Percentiles rank a stretch among this genome's conserved stretches.
phyloP scores from a whole-genome alignment of 2,888 invertebrate species.

The Drosophila rellima region DNA sequence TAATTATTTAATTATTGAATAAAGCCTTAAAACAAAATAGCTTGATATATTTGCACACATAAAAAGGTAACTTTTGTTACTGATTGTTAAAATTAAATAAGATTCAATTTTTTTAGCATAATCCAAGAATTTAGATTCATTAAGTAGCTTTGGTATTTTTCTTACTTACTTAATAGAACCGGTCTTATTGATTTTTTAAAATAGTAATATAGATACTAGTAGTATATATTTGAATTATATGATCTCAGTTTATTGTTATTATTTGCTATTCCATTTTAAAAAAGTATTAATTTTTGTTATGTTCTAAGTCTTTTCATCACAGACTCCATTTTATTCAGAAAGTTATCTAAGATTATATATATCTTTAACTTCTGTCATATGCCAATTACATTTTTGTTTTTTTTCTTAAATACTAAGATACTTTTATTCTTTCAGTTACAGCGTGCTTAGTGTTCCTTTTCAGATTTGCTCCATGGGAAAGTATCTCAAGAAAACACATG shows the following conservation, averaged over 20 bases:
- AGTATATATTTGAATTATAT: too few species aligned
- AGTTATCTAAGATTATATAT: neutral
- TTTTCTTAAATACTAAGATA: neutral
- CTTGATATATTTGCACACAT: neutral
- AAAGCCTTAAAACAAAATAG: neutral
- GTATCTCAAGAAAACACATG: neutral
- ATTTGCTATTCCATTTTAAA: too few species aligned
- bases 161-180: too few species aligned
- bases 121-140: too few species aligned
- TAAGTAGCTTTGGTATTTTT: neutral
- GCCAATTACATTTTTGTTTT: too few species aligned
- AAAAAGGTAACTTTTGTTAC: neutral
- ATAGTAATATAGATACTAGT: too few species aligned
- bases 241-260: too few species aligned
- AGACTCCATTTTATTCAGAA: neutral
- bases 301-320: too few species aligned
- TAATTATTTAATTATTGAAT: slow-evolving; percentile 9
- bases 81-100: too few species aligned
- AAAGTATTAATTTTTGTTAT: neutral
- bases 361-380: neutral
- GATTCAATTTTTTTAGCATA: too few species aligned
- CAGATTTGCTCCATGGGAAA: neutral
- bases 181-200: too few species aligned
- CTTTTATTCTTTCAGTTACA: neutral
- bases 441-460: neutral